A percentile compares a stretch with the other conserved stretches of the same genome.
Conservation (phyloP, 2,888 invertebrate species). For the Leistus spinibarbis region DNA sequence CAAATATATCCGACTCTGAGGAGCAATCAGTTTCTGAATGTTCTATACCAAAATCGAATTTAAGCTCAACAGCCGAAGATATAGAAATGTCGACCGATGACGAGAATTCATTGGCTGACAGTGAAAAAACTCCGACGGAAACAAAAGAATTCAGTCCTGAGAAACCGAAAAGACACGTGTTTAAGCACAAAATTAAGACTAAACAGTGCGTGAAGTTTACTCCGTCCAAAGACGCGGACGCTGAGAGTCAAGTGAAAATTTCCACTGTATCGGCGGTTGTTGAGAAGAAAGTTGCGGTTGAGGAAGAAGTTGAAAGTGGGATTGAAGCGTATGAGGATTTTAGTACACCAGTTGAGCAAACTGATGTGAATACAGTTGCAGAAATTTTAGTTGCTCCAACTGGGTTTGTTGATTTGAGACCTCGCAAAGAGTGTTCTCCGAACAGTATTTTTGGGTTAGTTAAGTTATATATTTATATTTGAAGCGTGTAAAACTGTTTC, state of each 20-base stretch:
- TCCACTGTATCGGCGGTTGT: slow-evolving; percentile 50
- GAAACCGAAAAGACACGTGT: slow-evolving; percentile 22
- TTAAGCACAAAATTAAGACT: slow-evolving; percentile 18
- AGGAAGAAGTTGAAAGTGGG: slow-evolving; percentile 51
- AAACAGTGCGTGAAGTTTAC: slow-evolving; percentile 21
- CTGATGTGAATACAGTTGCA: background rate
- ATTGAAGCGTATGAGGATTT: slow-evolving; percentile 52
- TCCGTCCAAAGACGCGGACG: slow-evolving; percentile 16
- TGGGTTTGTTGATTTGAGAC: slow-evolving; percentile 53
- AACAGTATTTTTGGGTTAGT: background rate
- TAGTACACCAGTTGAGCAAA: background rate
- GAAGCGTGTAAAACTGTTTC: background rate
- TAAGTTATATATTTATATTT: background rate
- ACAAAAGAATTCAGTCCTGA: slow-evolving; percentile 23
- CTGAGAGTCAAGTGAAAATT: slow-evolving; percentile 41
- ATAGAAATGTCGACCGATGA: slow-evolving; percentile 59
- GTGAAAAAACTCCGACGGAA: slow-evolving; percentile 28
- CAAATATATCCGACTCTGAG: slow-evolving; percentile 71
- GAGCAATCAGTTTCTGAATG: slow-evolving; percentile 57
- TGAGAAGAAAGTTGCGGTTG: slow-evolving; percentile 16
- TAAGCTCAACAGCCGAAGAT: slow-evolving; percentile 47
- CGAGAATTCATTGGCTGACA: slow-evolving; percentile 50
- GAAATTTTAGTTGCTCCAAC: slow-evolving; percentile 50
- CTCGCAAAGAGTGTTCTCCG: background rate
- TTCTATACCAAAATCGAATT: slow-evolving; percentile 48